Base-by-base conservation (phyloP, 2,797 vertebrate genomes). In the Sphenopsis melanotis region DNA sequence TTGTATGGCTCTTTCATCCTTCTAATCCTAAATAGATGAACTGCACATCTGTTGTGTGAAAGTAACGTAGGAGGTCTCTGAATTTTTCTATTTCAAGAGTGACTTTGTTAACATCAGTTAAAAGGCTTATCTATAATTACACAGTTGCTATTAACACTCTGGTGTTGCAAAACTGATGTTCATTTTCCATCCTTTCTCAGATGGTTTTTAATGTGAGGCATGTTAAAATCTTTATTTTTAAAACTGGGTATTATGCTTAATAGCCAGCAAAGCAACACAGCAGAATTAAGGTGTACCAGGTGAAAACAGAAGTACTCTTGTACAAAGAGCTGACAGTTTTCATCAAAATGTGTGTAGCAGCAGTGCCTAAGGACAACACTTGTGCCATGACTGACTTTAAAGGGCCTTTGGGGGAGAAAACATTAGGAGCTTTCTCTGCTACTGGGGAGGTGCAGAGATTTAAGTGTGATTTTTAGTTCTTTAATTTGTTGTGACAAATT, bases 101-200 rank as follows among this genome's bases (percentile, higher is more conserved):
- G 69, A 93, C 92, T 95, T 87, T 89, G 74, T 87, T 89, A 92
- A 65, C n/a, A 87, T 93, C 49, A 90, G 36, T 91, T 93, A 56
- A 90, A 93, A 81, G 47, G 61, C 65, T 74, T 89, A 68, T 47
- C 53, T 92, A 39, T 91, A 93, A 93, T 79, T 90, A 49, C 39
- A 6, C 26, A 78, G 71, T 53, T 84, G 55, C 46, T 83, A 47
- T 36, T 63, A 82, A 55, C n/a, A 53, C 36, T 47, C 5, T 34
- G 7, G 30, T 88, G 63, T 71, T 93, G 64, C 47, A 59, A 89
- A 94, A 80, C 81, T 72, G 56, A 66, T 92, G 61, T 70, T 78
- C 9, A 22, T 56, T 94, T 92, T 68, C 23, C 4, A 61, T 69
- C 52, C 12, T 16, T 76, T 74, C 12, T 19, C 14, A 63, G 60